phyloP scores from a whole-genome alignment of 2,888 invertebrate genomes.

The Labia minor region DNA sequence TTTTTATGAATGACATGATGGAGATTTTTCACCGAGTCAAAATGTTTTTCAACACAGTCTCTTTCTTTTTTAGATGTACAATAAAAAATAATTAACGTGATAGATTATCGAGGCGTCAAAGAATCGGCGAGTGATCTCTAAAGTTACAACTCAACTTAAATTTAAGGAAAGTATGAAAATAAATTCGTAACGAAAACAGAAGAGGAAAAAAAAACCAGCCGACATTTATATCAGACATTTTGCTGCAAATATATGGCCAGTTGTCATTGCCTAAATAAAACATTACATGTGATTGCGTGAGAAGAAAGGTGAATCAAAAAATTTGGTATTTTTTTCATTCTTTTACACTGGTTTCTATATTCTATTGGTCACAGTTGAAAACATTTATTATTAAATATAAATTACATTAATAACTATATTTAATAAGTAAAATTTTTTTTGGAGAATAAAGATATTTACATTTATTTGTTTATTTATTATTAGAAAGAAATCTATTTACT shows the following conservation, averaged over 20 bases:
- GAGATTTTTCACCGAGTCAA: not conserved
- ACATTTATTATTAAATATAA: no score
- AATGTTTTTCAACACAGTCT: not conserved
- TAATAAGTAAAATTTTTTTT: no score
- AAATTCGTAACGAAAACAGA: not conserved
- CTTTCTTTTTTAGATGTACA: not conserved
- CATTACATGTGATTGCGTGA: not conserved
- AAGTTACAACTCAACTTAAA: not conserved
- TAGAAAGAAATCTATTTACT: no score
- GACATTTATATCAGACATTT: not conserved
- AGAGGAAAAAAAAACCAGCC: not conserved
- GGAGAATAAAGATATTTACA: no score
- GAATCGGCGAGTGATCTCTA: not conserved
- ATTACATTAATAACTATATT: no score
- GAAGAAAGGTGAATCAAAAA: not conserved
- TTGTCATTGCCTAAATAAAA: not conserved
- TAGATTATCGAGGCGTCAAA: not conserved
- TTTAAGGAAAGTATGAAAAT: not conserved
- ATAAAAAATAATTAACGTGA: not conserved
- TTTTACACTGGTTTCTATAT: no score
- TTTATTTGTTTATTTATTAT: no score
- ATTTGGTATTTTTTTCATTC: no score
- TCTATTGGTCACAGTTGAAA: no score
- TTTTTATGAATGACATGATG: not conserved
- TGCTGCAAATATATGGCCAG: not conserved